Base-by-base conservation (phyloP, 1,140 invertebrate genomes). In the Drosophila sulfurigaster region DNA sequence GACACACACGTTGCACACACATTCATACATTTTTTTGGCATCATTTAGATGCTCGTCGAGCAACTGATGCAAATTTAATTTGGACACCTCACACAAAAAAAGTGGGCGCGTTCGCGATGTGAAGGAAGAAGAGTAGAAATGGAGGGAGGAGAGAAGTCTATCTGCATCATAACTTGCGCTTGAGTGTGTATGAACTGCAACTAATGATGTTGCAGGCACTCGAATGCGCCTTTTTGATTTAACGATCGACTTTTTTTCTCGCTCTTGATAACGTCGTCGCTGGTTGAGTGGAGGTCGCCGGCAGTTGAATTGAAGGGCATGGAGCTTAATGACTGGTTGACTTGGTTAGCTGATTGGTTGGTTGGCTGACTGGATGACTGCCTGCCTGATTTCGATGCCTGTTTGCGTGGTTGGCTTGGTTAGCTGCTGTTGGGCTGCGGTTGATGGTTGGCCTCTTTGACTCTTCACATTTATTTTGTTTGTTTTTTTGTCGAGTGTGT, bases 61-160 rank as follows among this genome's bases (percentile, higher is more conserved):
- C 80, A 88, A 88, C 80, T 89, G 83, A 89, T 88, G 83, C 83
- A 88, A 89, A 88, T 88, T 88, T 89, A 83, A 88, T 88, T 88
- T 88, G 80, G 74, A 89, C 85, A 88, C 83, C 85, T 89, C 83
- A 66, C 74, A 81, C 74, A 88, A 87, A 88, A 75, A 73, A 25
- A 25, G 0, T 16, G 35, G 51, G 65, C 60, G 54, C 49, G 62
- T 41, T 48, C 48, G 64, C 70, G 63, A 38, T 52, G 30, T 32
- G 30, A 5, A 32, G 30, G 30, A 5, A 32, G 30, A 7, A 7
- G 30, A 32, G 20, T 25, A 32, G 30, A 7, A 32, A 32, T 32
- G 25, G 15, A 3, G 16, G 28, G 20, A 11, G 41, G 3, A 25
- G 2, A 25, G 20, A 25, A 25, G 48, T 66, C 67, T 79, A 79